Percentiles rank a stretch among this genome's conserved stretches.
Evolutionary conservation across 2,113 vertebrate species (phyloP).

Genomic region (Cottus gobio): DNA sequence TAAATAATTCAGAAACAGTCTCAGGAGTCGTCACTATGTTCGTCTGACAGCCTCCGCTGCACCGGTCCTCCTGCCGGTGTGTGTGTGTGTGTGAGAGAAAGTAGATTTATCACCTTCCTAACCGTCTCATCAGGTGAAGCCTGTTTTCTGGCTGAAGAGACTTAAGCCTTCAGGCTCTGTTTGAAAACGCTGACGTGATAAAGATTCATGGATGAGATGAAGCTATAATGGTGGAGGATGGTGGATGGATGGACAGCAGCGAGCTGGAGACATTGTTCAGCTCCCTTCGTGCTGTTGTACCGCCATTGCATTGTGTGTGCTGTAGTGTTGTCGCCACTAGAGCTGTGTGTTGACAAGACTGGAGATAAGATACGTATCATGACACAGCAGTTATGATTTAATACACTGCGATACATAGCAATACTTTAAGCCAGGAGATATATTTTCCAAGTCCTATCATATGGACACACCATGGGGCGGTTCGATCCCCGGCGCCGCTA

Average conservation of each 20-base stretch:
- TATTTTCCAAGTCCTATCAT: no score
- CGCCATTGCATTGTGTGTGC: neutral
- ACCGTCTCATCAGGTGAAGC: slow-evolving; percentile 34
- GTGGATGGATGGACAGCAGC: neutral
- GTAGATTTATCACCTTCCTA: slow-evolving; percentile 19
- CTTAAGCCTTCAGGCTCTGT: slow-evolving; percentile 18
- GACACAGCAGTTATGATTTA: no score
- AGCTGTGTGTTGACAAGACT: no score
- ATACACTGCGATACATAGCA: no score
- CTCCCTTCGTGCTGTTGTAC: no score
- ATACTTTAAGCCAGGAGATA: no score
- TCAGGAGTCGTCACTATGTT: slow-evolving; percentile 1
- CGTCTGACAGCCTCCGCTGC: neutral
- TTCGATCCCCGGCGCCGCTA: no score
- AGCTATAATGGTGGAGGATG: neutral
- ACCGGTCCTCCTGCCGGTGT: neutral
- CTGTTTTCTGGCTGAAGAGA: slow-evolving; percentile 19
- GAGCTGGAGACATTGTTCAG: no score
- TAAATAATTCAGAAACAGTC: slow-evolving; percentile 31
- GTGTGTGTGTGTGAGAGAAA: neutral
- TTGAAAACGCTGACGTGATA: slow-evolving; percentile 12
- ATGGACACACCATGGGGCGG: no score
- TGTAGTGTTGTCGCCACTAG: neutral
- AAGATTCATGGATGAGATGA: slow-evolving; percentile 26
- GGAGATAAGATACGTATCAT: no score